Percentiles rank a stretch among this genome's conserved stretches.
Conservation (phyloP, 2,113 vertebrate species). For the Heterotilapia buettikoferi region DNA sequence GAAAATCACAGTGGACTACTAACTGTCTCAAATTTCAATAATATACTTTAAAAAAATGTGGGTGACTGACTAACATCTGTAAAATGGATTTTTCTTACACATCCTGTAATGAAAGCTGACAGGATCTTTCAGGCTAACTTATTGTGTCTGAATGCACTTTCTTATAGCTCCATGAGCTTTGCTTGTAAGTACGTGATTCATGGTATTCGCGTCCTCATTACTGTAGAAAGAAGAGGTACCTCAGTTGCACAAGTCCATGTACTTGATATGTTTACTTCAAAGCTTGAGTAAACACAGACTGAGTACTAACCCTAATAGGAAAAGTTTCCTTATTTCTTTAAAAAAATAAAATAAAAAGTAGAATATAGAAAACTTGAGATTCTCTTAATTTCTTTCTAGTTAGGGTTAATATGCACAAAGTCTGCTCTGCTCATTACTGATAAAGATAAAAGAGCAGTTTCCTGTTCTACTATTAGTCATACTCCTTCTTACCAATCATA, state of each 20-base stretch:
- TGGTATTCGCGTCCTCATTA: not conserved
- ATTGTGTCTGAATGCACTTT: not conserved
- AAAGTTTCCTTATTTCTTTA: fast-evolving
- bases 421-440: not conserved
- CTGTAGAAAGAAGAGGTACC: not conserved
- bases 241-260: not conserved
- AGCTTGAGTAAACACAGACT: not conserved
- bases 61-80: not conserved
- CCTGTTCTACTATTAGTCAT: not conserved
- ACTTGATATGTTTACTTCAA: not conserved
- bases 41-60: not conserved
- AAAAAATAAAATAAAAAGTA: fast-evolving
- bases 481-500: not conserved
- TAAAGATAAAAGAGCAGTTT: not conserved
- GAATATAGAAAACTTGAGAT: not conserved
- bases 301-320: not conserved
- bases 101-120: not conserved
- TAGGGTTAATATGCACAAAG: not conserved
- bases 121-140: not conserved
- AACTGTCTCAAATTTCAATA: not conserved
- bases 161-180: not conserved
- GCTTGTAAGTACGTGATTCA: not conserved
- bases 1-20: not conserved
- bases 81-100: not conserved
- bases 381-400: not conserved